Base-by-base conservation (phyloP, 1,140 invertebrate genomes). In the Oncopeltus fasciatus region DNA sequence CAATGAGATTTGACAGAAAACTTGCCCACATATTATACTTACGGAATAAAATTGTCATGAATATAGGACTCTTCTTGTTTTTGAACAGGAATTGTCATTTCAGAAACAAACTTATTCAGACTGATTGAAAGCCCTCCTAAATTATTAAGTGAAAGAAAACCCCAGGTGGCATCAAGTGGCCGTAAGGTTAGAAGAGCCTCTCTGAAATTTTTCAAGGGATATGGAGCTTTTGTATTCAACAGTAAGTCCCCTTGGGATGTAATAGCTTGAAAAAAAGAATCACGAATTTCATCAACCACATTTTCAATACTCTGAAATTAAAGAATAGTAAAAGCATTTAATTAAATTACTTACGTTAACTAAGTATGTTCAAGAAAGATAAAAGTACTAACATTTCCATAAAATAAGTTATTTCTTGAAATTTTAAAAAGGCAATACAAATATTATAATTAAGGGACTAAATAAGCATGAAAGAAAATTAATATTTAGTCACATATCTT, bases 171-270 rank as follows among this genome's bases (percentile, higher is more conserved):
- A 56, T 57, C 24, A 2, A 65, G 49, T 20, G 64, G 64, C 38
- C 64, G 57, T 12, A 65, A 24, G 29, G 60, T 65, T 16, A 65
- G 16, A 27, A 51, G 18, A 16, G 61, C 53, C 38, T 11, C 31
- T 29, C 28, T 43, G n/a, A n/a, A n/a, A 28, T 51, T 9, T 11
- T 58, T 56, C 20, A 65, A 38, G 33, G 57, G 27, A 31, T 56
- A 38, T 20, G 18, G 24, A 26, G 20, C 53, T 58, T 65, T 65
- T 27, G 47, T 60, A 27, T 65, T 65, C 44, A 65, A 58, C 14
- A 65, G 31, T 58, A 60, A 11, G 12, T 57, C 20, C n/a, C 49
- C 53, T 18, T 53, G 9, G 12, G n/a, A 16, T 1, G 27, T 43
- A 44, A 24, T 26, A 18, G 24, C 20, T 29, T 60, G 26, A 21